Base-by-base conservation (phyloP, 1,140 invertebrate species). In the Parapsyche elsis region DNA sequence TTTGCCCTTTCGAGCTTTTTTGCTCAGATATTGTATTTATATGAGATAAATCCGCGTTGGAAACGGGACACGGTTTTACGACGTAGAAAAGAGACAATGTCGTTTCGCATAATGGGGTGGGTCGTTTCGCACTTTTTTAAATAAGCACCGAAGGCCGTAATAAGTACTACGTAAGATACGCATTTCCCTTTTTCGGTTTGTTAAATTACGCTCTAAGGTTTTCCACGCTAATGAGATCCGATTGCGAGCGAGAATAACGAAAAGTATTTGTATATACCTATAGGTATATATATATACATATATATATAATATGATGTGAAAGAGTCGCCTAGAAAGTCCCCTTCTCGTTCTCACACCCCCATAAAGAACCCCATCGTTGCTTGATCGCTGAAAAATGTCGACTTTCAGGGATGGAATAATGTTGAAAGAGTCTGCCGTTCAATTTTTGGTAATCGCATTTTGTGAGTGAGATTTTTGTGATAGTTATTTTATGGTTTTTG, bases 1-100 rank as follows among this genome's bases (percentile, higher is more conserved):
- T n/a, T n/a, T n/a, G n/a, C n/a, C n/a, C n/a, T n/a, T n/a, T n/a
- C n/a, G n/a, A n/a, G n/a, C n/a, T n/a, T n/a, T n/a, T n/a, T n/a
- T n/a, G n/a, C n/a, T n/a, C n/a, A n/a, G n/a, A n/a, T n/a, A n/a
- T 84, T 81, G 86, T 84, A 81, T 71, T 79, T 73, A 83, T 84
- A 80, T 7, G 30, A 1, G 30, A 38, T 38, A 38, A 38, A 38
- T 38, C 30, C 30, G 30, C 30, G 30, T 38, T 1, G 30, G 30
- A 38, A 4, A 7, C 2, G 30, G 30, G 30, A 38, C 7, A 7
- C 2, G 30, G 7, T 38, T 23, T 38, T 38, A 45, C 24, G 45
- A 23, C 61, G 9, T 21, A 21, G 19, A 67, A 67, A 67, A 53
- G 49, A 53, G 49, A 53, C 49, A 16, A 53, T 16, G 49, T 53